Evolutionary conservation across 2,888 invertebrate species (phyloP), one percentile per base, ranked within the genome.

Genomic region (Fragum whitleyi): DNA sequence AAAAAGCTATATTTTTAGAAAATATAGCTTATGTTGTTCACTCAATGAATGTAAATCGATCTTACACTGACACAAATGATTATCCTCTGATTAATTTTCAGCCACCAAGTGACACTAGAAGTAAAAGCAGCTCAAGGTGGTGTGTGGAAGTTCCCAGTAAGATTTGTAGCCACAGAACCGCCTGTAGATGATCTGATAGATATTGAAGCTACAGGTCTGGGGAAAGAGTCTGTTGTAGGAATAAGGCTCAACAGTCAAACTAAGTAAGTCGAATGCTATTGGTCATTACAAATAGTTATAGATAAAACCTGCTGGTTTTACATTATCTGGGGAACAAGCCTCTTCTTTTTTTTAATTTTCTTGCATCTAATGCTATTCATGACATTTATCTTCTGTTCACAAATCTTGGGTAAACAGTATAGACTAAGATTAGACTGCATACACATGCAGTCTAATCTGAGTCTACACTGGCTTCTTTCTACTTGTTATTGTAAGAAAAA

Each of bases 121-220:
- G 92, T 94, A 32, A 89, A 89, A 59, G 91, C 91, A 53, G 88
- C 91, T 9, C 87, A 91, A 14, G 94, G 94, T 42, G 94, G 94
- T 5, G 86, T 93, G 55, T 94, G 94, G 94, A 89, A 90, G 79
- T 94, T 93, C 83, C 93, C 94, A 0, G 85, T 94, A 9, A 85
- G 87, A n/a, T 93, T 94, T 85, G 80, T 89, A 14, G 92, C 94
- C 59, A 84, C 91, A 14, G 94, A 94, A 67, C 92, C 94, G 6
- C 92, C 91, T 6, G 90, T 92, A 6, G 94, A 94, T 87, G 94
- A 94, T 83, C 81, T 88, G n/a, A 91, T 94, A 47, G 85, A 87
- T 26, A 89, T 93, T 28, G 92, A 93, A 80, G 92, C 93, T 21
- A 87, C 89, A 2, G 93, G 93, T 9, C 90, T 94, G 2, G 88